A percentile compares a stretch with the other conserved stretches of the same genome.
These are phyloP conservation scores for Dynastes hyllus DNA, from an alignment of 2,888 invertebrate genomes.

Conservation along the genomic window DNA sequence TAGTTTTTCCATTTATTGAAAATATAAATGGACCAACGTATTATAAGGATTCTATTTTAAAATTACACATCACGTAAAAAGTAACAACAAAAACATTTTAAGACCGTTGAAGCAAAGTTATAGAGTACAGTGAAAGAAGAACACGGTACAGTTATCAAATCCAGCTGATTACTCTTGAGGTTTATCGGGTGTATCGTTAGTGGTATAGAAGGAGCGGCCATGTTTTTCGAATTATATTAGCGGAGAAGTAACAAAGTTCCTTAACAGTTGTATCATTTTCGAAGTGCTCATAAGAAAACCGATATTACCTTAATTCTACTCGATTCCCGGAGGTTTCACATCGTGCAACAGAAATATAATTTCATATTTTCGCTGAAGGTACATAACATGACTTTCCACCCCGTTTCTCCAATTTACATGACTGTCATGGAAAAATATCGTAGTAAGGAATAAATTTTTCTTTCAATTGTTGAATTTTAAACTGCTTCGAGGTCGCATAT, in stretches of 20 bases:
- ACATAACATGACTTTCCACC: too few relatives aligned
- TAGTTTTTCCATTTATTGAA: too few relatives aligned
- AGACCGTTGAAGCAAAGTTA: conserved; percentile 29
- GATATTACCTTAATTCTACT: conserved; percentile 35
- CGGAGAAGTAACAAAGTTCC: conserved; percentile 35
- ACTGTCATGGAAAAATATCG: conserved; percentile 44
- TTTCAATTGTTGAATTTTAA: conserved; percentile 23
- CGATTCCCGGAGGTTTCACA: conserved; percentile 9
- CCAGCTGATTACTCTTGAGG: conserved; percentile 48
- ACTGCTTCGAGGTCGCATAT: conserved; percentile 16
- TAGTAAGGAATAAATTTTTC: conserved; percentile 14
- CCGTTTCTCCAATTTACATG: not conserved
- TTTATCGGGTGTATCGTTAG: conserved; percentile 46
- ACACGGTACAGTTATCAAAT: conserved; percentile 48
- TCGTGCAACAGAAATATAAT: conserved; percentile 16
- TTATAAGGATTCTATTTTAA: too few relatives aligned
- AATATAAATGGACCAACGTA: too few relatives aligned
- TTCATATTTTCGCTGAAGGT: conserved; percentile 26
- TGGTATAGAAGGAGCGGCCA: not conserved
- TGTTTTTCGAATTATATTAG: conserved; percentile 45
- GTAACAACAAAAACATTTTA: conserved; percentile 3
- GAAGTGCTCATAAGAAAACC: conserved; percentile 31
- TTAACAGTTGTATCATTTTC: conserved; percentile 45
- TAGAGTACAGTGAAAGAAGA: not conserved
- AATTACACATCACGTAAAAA: too few relatives aligned